phyloP scores from a whole-genome alignment of 2,113 vertebrate species.

The Apistogramma diplotaenia region DNA sequence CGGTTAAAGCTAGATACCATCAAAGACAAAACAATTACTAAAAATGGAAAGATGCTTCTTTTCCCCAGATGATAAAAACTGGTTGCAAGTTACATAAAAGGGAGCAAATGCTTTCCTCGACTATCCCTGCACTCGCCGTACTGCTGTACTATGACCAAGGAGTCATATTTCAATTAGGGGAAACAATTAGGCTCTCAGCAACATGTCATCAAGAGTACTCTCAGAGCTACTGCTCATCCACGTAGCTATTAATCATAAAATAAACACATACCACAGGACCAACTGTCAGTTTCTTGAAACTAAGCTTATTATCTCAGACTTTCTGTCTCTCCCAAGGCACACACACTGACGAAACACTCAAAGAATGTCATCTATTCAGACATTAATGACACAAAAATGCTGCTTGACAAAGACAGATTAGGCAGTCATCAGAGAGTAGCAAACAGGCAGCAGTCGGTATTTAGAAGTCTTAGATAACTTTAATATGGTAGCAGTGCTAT shows the following conservation, averaged over 20 bases:
- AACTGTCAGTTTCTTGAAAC: slow-evolving; percentile 19
- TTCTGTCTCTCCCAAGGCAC: slow-evolving; percentile 4
- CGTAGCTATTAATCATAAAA: slow-evolving; percentile 40
- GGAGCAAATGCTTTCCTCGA: background rate
- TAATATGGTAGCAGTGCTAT: background rate
- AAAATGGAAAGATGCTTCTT: background rate
- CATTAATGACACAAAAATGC: slow-evolving; percentile 48
- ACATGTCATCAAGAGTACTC: slow-evolving; percentile 50
- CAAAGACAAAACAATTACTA: background rate
- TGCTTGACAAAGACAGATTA: slow-evolving; percentile 54
- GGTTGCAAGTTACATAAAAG: background rate
- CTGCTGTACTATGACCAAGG: slow-evolving; percentile 41
- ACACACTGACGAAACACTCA: slow-evolving; percentile 44
- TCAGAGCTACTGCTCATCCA: slow-evolving; percentile 38
- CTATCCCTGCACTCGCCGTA: background rate
- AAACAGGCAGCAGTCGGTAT: background rate
- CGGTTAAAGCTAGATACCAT: background rate
- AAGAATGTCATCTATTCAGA: slow-evolving; percentile 70
- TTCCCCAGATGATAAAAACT: background rate
- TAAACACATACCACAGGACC: slow-evolving; percentile 27
- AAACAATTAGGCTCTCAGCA: slow-evolving; percentile 69
- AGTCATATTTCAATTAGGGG: slow-evolving; percentile 73
- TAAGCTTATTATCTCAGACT: slow-evolving; percentile 16
- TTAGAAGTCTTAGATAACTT: background rate
- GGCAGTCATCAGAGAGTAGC: slow-evolving; percentile 36